These are phyloP conservation scores for Plebejus argus DNA, from an alignment of 2,888 invertebrate species.

Conservation along the genomic window DNA sequence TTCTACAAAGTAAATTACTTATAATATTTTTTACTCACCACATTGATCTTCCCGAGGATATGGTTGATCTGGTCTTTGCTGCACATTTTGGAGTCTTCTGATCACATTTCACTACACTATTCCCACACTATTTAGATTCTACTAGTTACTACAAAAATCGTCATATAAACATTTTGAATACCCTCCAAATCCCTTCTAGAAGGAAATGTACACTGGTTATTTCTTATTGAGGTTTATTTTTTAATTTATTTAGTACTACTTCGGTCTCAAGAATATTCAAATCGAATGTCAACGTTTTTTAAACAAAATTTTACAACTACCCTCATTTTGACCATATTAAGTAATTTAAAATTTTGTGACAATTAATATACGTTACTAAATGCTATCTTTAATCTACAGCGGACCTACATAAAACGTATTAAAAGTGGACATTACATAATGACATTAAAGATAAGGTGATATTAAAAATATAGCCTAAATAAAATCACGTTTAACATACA, in stretches of 20 bases:
- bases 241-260: not conserved
- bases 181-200: not conserved
- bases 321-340: not conserved
- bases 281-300: too few relatives aligned
- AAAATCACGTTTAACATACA: slow-evolving; percentile 11
- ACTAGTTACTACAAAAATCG: not conserved
- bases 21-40: slow-evolving; percentile 83
- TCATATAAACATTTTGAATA: not conserved
- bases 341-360: too few relatives aligned
- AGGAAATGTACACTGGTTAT: slow-evolving; percentile 32
- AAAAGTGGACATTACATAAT: slow-evolving; percentile 1
- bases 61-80: slow-evolving; percentile 86
- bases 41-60: slow-evolving; percentile 87
- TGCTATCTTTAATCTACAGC: not conserved
- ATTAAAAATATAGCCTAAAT: not conserved
- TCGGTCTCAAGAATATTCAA: not conserved
- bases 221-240: slow-evolving; percentile 48
- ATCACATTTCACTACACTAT: slow-evolving; percentile 59
- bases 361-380: not conserved
- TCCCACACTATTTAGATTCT: slow-evolving; percentile 40
- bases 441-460: slow-evolving; percentile 2
- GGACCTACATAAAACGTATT: not conserved
- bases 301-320: not conserved
- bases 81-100: slow-evolving; percentile 75
- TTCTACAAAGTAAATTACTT: not conserved